phyloP scores from a whole-genome alignment of 2,113 vertebrate species.

The Scalopus aquaticus region DNA sequence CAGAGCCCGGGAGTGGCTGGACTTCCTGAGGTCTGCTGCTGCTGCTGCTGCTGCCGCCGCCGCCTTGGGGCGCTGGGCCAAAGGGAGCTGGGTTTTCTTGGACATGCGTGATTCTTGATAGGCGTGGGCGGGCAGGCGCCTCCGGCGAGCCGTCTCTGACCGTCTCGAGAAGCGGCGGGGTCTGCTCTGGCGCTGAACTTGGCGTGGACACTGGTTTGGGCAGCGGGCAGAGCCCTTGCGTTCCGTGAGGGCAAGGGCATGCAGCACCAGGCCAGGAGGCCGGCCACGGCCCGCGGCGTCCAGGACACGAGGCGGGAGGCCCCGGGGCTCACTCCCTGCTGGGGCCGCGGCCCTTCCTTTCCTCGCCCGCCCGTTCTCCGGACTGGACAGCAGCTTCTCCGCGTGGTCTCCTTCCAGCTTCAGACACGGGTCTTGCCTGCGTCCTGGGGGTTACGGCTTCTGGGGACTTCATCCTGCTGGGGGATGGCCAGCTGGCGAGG shows the following conservation, averaged over 20 bases:
- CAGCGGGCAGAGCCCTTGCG: neutral
- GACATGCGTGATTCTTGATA: neutral
- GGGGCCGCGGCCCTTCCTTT: too few species aligned
- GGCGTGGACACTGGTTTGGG: neutral
- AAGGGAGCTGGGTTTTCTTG: neutral
- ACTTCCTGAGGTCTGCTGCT: conserved; percentile 62
- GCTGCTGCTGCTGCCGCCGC: conserved; percentile 76
- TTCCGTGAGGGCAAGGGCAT: neutral
- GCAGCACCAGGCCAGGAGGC: neutral
- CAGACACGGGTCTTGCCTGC: neutral
- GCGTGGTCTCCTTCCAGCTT: neutral
- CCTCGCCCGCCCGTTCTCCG: too few species aligned
- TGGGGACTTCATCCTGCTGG: neutral
- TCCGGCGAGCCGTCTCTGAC: too few species aligned
- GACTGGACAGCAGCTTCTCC: too few species aligned
- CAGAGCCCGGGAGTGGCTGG: conserved; percentile 30
- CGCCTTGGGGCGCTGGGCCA: conserved; percentile 13
- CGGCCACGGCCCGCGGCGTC: neutral
- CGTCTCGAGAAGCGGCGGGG: neutral
- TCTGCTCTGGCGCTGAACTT: neutral
- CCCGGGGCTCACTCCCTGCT: neutral
- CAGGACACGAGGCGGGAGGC: neutral
- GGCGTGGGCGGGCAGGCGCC: neutral
- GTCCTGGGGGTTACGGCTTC: neutral
- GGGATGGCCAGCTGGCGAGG: neutral